Base-by-base conservation (phyloP, 2,888 invertebrate genomes). In the Stenichneumon culpator region DNA sequence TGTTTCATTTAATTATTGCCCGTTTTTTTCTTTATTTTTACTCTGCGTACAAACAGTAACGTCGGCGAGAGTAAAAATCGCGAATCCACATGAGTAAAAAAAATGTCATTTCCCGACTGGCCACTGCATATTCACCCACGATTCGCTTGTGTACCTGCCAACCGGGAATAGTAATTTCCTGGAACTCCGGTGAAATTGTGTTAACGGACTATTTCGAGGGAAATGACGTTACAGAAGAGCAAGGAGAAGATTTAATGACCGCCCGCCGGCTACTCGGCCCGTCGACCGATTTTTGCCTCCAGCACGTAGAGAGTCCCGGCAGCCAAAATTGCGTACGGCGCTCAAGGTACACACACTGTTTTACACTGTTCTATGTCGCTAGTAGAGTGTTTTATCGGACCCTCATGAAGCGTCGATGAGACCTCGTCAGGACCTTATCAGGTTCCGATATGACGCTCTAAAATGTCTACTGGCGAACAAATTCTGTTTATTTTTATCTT, bases 141-240 rank as follows among this genome's bases (percentile, higher is more conserved):
- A 57, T 36, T 72, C 72, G 54, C 57, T 36, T 57, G 72, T 36
- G 72, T 54, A 57, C 32, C 54, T 57, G 72, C 54, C 32, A 72
- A 54, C 54, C n/a, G 72, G 72, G 72, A 54, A 72, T 72, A 54
- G 72, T 72, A 72, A 72, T 72, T 72, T 72, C 72, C 72, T 54
- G 72, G 54, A 72, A 28, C 72, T 44, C 70, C 70, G 57, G 54
- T 36, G 57, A 72, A 72, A 72, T 72, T 72, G 72, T 57, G 72
- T 72, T 72, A 72, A 72, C 72, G 72, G 57, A 72, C 72, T 19
- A 72, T 72, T 72, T 57, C 72, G 72, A 57, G 72, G 72, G 54
- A 72, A 72, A 72, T 72, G 14, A 72, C 54, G 72, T 72, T 72
- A 54, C 57, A 36, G 72, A 44, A 54, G 54, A 54, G 54, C 52